These are phyloP conservation scores for Drosophila engyochracea DNA, from an alignment of 2,888 invertebrate genomes.

Conservation along the genomic window DNA sequence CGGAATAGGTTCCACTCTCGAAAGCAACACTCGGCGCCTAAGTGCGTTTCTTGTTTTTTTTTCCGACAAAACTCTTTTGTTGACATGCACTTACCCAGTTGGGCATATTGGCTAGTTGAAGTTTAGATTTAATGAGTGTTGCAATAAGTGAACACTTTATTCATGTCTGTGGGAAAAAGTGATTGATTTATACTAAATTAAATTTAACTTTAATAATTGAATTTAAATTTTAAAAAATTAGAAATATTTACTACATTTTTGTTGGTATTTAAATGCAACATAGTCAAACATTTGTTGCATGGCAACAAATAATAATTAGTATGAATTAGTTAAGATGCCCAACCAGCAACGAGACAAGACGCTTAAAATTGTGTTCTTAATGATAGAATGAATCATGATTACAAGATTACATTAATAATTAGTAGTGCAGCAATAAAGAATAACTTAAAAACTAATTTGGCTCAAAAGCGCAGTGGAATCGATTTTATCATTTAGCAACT, in stretches of 20 bases:
- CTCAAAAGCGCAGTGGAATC: neutral
- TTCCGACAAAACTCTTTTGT: constrained; percentile 30
- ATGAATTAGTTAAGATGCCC: neutral
- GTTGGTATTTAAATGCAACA: neutral
- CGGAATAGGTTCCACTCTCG: constrained; percentile 22
- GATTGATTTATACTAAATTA: neutral
- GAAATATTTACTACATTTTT: neutral
- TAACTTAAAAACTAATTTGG: neutral
- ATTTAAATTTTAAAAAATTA: neutral
- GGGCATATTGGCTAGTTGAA: neutral
- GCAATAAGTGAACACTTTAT: neutral
- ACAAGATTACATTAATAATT: neutral
- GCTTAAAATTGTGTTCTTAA: neutral
- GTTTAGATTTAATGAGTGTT: neutral
- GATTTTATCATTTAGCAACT: neutral
- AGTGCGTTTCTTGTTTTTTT: constrained; percentile 63
- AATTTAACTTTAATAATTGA: neutral
- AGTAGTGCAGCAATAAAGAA: neutral
- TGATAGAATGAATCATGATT: neutral
- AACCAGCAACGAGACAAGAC: neutral
- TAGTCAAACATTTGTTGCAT: neutral
- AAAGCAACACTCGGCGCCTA: constrained; percentile 59
- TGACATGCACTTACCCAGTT: neutral
- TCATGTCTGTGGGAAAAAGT: neutral
- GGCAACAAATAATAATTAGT: neutral